A percentile compares a stretch with the other conserved stretches of the same genome.
Conservation (phyloP, 2,888 invertebrate species). For the Trachelus iudaicus region DNA sequence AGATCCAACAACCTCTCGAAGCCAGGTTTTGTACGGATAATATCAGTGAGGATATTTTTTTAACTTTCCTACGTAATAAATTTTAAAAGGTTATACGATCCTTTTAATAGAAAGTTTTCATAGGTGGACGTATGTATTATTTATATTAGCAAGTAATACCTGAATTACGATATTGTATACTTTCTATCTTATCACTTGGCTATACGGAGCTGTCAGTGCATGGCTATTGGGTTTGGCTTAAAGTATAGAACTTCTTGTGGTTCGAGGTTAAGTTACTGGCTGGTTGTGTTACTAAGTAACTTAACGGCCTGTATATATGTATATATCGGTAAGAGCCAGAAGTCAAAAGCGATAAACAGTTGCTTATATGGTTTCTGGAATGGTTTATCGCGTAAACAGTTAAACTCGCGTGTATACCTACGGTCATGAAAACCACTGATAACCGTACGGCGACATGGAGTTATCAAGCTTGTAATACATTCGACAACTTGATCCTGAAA, state of each 20-base stretch:
- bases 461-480: constrained; percentile 33
- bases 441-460: constrained; percentile 6
- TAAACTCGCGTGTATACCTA: constrained; percentile 2
- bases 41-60: not conserved
- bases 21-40: not conserved
- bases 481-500: constrained; percentile 34
- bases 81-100: not conserved
- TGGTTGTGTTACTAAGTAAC: not conserved
- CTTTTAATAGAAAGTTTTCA: not conserved
- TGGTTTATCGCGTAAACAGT: constrained; percentile 2
- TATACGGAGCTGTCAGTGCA: not conserved
- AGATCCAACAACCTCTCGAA: not conserved
- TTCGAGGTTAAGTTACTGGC: not conserved
- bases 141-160: not conserved
- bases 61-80: not conserved
- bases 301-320: not conserved
- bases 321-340: not conserved
- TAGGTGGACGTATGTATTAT: not conserved
- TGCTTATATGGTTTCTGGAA: not conserved
- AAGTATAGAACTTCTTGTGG: not conserved
- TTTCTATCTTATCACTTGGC: not conserved
- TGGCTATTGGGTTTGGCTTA: not conserved
- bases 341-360: not conserved
- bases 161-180: not conserved
- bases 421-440: not conserved